A percentile compares a stretch with the other conserved stretches of the same genome.
These are phyloP conservation scores for Lobophora halterata DNA, from an alignment of 2,888 invertebrate species.

Conservation along the genomic window DNA sequence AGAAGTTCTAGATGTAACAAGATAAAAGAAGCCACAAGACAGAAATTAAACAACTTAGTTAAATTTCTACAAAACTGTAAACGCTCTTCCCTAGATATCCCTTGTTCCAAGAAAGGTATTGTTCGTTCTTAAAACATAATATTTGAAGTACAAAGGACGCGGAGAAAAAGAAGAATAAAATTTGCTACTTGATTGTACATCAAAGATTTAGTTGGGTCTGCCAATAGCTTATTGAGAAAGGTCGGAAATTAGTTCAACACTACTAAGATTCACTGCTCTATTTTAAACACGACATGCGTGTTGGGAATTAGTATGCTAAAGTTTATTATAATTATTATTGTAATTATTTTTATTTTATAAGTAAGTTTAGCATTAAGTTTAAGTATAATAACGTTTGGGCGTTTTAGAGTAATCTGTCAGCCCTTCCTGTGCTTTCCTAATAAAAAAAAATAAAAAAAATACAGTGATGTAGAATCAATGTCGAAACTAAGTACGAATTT, in stretches of 20 bases:
- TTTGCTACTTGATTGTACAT: not conserved
- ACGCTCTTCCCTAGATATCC: not conserved
- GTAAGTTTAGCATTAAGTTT: too few relatives aligned
- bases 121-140: too few relatives aligned
- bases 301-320: constrained; percentile 2
- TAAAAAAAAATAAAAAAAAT: too few relatives aligned
- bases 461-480: too few relatives aligned
- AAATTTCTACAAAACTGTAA: constrained; percentile 10
- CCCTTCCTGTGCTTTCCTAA: too few relatives aligned
- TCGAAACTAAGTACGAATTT: too few relatives aligned
- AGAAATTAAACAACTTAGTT: constrained; percentile 5
- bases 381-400: too few relatives aligned
- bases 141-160: not conserved
- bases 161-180: not conserved
- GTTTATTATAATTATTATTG: too few relatives aligned
- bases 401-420: too few relatives aligned
- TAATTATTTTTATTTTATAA: too few relatives aligned
- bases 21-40: constrained; percentile 24
- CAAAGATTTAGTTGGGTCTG: constrained; percentile 3
- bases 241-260: not conserved
- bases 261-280: constrained; percentile 2
- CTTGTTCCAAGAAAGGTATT: too few relatives aligned
- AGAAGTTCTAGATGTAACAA: constrained; percentile 2
- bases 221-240: not conserved
- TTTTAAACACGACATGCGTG: not conserved